phyloP scores from a whole-genome alignment of 2,797 vertebrate species.

The Tympanoctomys barrerae region DNA sequence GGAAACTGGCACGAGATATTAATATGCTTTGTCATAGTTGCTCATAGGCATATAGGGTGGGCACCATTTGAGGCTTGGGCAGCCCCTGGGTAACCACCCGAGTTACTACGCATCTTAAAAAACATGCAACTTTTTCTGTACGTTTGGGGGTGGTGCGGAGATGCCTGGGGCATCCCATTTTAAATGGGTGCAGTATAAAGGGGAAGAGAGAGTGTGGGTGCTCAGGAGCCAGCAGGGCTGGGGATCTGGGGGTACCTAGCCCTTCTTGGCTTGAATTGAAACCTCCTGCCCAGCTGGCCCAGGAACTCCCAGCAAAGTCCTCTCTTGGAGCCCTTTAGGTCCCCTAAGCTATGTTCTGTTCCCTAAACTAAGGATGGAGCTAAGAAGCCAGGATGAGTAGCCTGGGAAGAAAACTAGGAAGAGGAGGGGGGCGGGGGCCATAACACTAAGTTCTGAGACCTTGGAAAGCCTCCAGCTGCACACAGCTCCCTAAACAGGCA shows the following conservation, averaged over 20 bases:
- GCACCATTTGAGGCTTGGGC: neutral
- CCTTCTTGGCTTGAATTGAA: neutral
- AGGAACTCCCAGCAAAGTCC: neutral
- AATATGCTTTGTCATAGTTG: neutral
- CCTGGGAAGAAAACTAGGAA: rapidly evolving
- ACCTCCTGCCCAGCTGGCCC: neutral
- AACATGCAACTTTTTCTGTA: neutral
- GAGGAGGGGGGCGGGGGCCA: neutral
- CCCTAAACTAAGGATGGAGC: neutral
- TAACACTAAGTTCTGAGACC: slow-evolving; percentile 35
- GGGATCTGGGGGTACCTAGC: neutral
- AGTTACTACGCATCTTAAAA: neutral
- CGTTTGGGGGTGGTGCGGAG: neutral
- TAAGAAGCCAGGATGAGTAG: neutral
- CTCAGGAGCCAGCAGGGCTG: neutral
- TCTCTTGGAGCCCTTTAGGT: neutral
- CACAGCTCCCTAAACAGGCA: neutral
- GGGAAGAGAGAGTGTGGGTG: neutral
- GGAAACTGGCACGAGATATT: neutral
- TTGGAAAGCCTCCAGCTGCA: neutral
- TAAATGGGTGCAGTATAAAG: neutral
- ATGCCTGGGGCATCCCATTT: neutral
- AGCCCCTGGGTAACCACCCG: neutral
- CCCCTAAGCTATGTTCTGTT: neutral
- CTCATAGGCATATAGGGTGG: neutral